These are phyloP conservation scores for Darevskia nairensis DNA, from an alignment of 2,797 vertebrate species.

Conservation along the genomic window DNA sequence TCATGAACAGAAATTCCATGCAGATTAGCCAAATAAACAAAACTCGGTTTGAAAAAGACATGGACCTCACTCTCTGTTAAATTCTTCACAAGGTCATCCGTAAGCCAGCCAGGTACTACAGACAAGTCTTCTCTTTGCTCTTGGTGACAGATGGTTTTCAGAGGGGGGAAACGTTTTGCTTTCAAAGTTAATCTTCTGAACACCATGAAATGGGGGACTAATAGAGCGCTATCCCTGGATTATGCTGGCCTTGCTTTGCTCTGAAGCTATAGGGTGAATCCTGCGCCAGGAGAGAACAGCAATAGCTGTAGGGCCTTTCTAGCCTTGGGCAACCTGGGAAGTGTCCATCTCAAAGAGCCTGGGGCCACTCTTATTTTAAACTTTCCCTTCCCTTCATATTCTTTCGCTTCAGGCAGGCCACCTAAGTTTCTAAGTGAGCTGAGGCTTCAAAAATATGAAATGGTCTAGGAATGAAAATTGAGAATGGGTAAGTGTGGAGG, in stretches of 20 bases:
- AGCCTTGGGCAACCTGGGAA: neutral
- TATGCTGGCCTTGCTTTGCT: neutral
- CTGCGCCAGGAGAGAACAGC: neutral
- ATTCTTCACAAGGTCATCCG: neutral
- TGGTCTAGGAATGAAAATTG: neutral
- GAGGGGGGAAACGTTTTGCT: too few relatives aligned
- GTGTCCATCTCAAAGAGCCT: neutral
- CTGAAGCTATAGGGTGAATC: neutral
- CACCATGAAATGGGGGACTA: neutral
- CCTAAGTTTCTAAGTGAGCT: neutral
- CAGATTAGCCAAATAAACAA: neutral
- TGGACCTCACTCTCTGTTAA: neutral
- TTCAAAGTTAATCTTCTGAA: neutral
- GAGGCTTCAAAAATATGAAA: neutral
- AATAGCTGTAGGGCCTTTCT: neutral
- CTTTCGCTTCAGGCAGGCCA: neutral
- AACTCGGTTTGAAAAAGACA: neutral
- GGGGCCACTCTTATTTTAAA: neutral
- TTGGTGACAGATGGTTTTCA: neutral
- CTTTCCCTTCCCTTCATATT: neutral
- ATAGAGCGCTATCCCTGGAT: neutral
- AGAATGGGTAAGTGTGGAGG: neutral
- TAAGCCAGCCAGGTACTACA: neutral
- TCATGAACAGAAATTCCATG: neutral
- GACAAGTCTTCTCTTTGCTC: neutral